Base-by-base conservation (phyloP, 35 echinoderm and acorn worm species). In the Amphiura filiformis region DNA sequence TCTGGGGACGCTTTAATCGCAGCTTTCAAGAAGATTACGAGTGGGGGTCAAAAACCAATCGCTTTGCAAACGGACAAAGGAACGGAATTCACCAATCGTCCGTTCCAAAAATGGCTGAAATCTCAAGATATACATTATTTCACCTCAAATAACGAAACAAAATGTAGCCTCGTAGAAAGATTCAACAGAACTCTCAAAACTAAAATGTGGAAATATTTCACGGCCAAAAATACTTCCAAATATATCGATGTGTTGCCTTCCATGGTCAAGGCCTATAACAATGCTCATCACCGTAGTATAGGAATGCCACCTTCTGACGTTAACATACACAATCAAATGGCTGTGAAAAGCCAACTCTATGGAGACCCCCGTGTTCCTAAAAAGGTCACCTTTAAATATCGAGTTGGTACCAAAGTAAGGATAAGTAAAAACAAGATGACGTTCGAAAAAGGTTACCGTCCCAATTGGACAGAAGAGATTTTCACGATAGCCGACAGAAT, bases 81-180 rank as follows among this genome's bases (percentile, higher is more conserved):
- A 61, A 82, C 47, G 0, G 91, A 97, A 82, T 93, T 93, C 78
- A 93, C 81, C 12, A 97, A 97, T 82, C 81, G 79, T 37, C 4
- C 22, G 17, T 38, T 97, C 61, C 95, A 93, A 52, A 28, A 28
- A 9, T 97, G 37, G 44, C 80, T 97, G 22, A 91, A 90, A 64
- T 30, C 84, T 17, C 56, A 85, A 84, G 75, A 75, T 34, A 88
- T 91, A 82, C 78, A 89, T 79, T 86, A 87, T 56, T 93, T 93
- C 80, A 88, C 91, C 5, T 94, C 95, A 1, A 77, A 97, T 26
- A 93, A 97, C 28, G 95, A 93, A 78, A 97, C 91, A 0, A 93
- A 93, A 80, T 84, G 91, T 3, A 84, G 77, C 35, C 56, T 97
- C 34, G 84, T 93, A 2, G 94, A 97, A 76, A 37, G 91, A 82